Percentiles rank a stretch among this genome's conserved stretches.
Evolutionary conservation across 2,113 vertebrate species (phyloP).

Genomic region (Mus spicilegus): DNA sequence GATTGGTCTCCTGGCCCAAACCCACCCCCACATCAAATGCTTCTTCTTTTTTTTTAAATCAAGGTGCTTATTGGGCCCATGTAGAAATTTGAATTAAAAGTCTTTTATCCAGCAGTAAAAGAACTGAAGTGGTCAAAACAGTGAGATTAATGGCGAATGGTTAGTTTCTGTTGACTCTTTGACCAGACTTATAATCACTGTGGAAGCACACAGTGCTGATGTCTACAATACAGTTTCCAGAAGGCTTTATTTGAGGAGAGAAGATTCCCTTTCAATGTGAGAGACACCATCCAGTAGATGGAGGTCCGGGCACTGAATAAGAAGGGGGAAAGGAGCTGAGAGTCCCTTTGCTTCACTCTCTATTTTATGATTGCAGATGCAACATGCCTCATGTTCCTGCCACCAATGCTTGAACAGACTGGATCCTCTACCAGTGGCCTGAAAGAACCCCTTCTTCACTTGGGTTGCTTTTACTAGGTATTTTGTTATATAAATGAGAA

Average conservation of each 20-base stretch:
- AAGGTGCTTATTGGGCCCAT: neutral
- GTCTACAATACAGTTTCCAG: neutral
- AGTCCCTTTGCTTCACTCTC: neutral
- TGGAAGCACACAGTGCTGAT: too few relatives aligned
- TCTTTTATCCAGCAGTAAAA: slow-evolving; percentile 20
- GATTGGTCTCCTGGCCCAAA: neutral
- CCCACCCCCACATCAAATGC: neutral
- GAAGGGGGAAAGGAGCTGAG: neutral
- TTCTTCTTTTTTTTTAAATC: neutral
- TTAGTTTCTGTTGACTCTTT: too few relatives aligned
- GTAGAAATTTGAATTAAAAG: slow-evolving; percentile 35
- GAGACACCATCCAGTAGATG: too few relatives aligned
- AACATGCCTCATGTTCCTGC: accelerated
- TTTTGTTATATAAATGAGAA: neutral
- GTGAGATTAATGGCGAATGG: neutral
- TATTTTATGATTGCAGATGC: neutral
- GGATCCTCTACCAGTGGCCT: neutral
- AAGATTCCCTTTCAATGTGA: neutral
- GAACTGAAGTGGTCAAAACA: neutral
- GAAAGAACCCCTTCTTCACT: neutral
- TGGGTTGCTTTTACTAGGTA: neutral
- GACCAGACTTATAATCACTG: neutral
- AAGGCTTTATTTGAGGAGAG: neutral
- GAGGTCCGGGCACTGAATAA: neutral
- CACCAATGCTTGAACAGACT: neutral